Conservation (phyloP, 2,797 vertebrate genomes). For the Sebastes aleutianus region DNA sequence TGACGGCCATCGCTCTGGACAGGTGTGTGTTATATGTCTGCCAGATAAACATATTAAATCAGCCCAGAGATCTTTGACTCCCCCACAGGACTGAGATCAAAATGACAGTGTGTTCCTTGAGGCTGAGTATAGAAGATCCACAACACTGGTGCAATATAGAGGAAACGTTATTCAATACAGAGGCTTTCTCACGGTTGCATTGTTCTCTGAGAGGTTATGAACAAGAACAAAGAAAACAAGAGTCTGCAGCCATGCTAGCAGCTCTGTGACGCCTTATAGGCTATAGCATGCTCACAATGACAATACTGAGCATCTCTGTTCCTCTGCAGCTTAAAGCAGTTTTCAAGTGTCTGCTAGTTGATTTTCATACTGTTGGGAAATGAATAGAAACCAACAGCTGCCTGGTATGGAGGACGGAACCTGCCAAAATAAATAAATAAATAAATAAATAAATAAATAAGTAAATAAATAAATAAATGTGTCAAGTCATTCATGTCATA, state of each 20-base stretch:
- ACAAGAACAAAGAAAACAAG: neutral
- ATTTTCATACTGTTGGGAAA: neutral
- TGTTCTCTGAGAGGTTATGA: neutral
- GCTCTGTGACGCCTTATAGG: too few relatives aligned
- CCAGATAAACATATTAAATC: neutral
- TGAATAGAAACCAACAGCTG: neutral
- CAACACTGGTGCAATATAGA: neutral
- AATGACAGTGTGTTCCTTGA: neutral
- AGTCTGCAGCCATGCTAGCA: neutral
- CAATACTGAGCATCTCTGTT: too few relatives aligned
- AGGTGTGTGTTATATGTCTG: constrained; percentile 74
- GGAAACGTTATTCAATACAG: neutral
- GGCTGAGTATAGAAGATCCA: neutral
- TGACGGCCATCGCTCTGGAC: constrained; percentile 92
- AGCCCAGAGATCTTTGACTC: too few relatives aligned
- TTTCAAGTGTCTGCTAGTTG: neutral
- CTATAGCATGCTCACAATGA: too few relatives aligned
- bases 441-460: too few relatives aligned
- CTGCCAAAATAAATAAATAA: too few relatives aligned
- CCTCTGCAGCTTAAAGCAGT: neutral
- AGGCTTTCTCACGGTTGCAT: neutral
- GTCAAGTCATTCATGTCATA: too few relatives aligned
- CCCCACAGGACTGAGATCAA: neutral
- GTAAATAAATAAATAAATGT: too few relatives aligned
- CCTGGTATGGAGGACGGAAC: neutral